These are phyloP conservation scores for Rhysida immarginata DNA, from an alignment of 1,140 invertebrate genomes.

Conservation along the genomic window DNA sequence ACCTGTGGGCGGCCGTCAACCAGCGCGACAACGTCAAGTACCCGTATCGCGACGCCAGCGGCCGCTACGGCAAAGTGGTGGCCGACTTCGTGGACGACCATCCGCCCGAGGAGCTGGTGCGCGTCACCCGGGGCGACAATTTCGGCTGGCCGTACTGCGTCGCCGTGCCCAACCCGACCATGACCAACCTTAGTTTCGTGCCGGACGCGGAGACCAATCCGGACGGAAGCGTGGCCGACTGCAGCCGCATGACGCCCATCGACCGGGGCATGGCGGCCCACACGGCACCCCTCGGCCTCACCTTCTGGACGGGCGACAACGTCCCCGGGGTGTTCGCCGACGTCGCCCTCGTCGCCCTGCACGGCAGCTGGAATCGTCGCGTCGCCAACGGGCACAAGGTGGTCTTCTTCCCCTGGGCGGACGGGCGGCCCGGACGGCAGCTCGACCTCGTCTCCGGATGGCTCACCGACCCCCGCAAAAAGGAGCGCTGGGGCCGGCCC, in stretches of 20 bases:
- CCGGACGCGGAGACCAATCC: neutral
- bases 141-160: neutral
- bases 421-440: neutral
- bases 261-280: neutral
- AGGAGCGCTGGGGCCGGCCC: neutral
- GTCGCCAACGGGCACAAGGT: neutral
- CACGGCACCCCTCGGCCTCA: neutral
- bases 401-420: neutral
- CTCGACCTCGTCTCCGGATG: neutral
- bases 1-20: constrained; percentile 4
- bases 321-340: neutral
- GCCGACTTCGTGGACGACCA: neutral
- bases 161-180: neutral
- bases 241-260: neutral
- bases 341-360: neutral
- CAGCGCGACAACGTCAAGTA: constrained; percentile 2
- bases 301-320: neutral
- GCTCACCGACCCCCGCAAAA: neutral
- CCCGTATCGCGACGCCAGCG: neutral
- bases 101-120: neutral
- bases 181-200: neutral
- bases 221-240: neutral
- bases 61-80: neutral
- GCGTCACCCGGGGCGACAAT: neutral
- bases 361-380: neutral